Evolutionary conservation across 2,888 invertebrate genomes (phyloP).

Genomic region (Bombylius major): DNA sequence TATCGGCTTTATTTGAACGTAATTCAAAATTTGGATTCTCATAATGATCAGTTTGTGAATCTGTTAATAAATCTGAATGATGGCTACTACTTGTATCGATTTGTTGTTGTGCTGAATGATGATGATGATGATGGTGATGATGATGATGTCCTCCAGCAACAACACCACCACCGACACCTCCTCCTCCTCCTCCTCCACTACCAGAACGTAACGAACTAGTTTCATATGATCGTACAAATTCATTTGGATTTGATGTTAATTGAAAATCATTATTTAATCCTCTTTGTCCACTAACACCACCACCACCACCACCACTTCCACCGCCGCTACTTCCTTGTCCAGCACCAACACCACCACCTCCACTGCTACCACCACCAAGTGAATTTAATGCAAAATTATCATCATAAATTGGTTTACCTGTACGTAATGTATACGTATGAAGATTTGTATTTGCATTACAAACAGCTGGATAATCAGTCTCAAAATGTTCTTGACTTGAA

Average conservation of each 20-base stretch:
- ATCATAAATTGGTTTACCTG: slow-evolving; percentile 65
- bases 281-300: slow-evolving; percentile 3
- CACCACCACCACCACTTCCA: slow-evolving; percentile 6
- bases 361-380: slow-evolving; percentile 21
- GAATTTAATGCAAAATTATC: slow-evolving; percentile 47
- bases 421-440: slow-evolving; percentile 67
- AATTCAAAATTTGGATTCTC: slow-evolving; percentile 38
- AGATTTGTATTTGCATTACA: slow-evolving; percentile 77
- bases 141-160: slow-evolving; percentile 7
- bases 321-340: slow-evolving; percentile 6
- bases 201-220: slow-evolving; percentile 26
- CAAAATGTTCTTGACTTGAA: slow-evolving; percentile 73
- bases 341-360: slow-evolving; percentile 9
- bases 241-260: slow-evolving; percentile 22
- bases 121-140: slow-evolving; percentile 19
- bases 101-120: slow-evolving; percentile 8
- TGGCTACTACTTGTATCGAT: slow-evolving; percentile 13
- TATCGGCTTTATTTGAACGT: slow-evolving; percentile 10
- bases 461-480: slow-evolving; percentile 72
- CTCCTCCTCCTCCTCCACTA: slow-evolving; percentile 5
- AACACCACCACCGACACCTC: neutral
- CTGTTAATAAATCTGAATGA: slow-evolving; percentile 13
- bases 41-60: slow-evolving; percentile 33
- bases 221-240: slow-evolving; percentile 33
- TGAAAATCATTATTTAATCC: slow-evolving; percentile 19